Evolutionary conservation across 2,888 invertebrate genomes (phyloP).

Genomic region (Mimumesa dahlbomi): DNA sequence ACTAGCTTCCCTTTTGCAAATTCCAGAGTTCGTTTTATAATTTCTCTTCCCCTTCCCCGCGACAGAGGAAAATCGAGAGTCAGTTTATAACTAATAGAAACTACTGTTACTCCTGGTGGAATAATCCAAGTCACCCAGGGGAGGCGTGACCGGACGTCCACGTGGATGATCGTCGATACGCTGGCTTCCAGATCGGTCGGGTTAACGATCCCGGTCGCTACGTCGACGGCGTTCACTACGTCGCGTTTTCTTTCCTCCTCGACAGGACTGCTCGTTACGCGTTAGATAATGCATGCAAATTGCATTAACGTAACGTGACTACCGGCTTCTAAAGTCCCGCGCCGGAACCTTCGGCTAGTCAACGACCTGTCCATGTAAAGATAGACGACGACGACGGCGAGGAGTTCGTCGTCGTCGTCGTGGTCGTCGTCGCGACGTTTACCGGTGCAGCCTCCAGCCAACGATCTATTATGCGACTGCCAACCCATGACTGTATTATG

Average conservation of each 20-base stretch:
- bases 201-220: slow-evolving; percentile 60
- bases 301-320: slow-evolving; percentile 69
- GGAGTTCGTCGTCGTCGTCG: no score
- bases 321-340: slow-evolving; percentile 56
- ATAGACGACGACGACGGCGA: no score
- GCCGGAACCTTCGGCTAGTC: slow-evolving; percentile 52
- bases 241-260: slow-evolving; percentile 32
- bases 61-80: no score
- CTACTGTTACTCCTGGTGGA: no score
- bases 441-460: slow-evolving; percentile 44
- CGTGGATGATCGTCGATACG: slow-evolving; percentile 4
- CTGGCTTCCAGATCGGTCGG: slow-evolving; percentile 19
- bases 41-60: no score
- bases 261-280: slow-evolving; percentile 55
- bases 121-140: slow-evolving; percentile 4
- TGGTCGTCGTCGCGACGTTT: slow-evolving; percentile 53
- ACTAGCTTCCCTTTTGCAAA: no score
- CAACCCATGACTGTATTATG: slow-evolving; percentile 59
- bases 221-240: no score
- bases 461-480: slow-evolving; percentile 50
- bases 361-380: slow-evolving; percentile 64
- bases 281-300: slow-evolving; percentile 74
- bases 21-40: no score
- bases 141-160: slow-evolving; percentile 41
- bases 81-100: no score